Evolutionary conservation across 35 echinoderm and acorn worm species (phyloP), one percentile per base, ranked within the genome.

Genomic region (Apostichopus japonicus): DNA sequence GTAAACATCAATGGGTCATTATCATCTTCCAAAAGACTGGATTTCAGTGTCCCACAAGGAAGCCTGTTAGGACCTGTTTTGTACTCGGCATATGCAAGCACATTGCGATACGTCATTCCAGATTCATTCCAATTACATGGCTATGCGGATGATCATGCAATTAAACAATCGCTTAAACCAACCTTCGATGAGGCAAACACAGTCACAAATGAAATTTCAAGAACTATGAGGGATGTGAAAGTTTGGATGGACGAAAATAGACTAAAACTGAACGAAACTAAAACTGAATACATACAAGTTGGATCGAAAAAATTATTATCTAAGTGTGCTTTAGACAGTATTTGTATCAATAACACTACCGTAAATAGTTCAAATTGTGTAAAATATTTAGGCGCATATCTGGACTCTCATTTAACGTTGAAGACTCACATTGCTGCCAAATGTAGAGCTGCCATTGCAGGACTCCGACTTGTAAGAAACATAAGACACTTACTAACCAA

Each of bases 11-110:
- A 78, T 17, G 17, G 16, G 8, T 78, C 77, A 78, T 11, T 24
- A 9, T 78, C 77, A 23, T 24, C 21, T 8, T 78, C 8, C 17
- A 78, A 78, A 78, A 9, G 8, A 13, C 17, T 9, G 77, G 77
- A 78, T 9, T 78, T 78, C 77, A 78, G 77, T 78, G 77, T 78
- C 27, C 21, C 77, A 78, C 77, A 78, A 17, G 77, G 77, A 9
- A 78, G 21, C 77, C 77, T 78, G 10, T 13, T 78, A 9, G 77
- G 77, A 9, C 77, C 77, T 9, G 77, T 78, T 13, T 17, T 78
- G 8, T 78, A 78, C 77, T 78, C 77, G 8, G 27, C 27, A 9
- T 78, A 78, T 78, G 77, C 77, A 9, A 78, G 77, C 27, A 78
- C 77, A 9, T 44, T 78, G 17, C 77, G 17, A 78, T 78, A 78